phyloP scores from a whole-genome alignment of 2,888 invertebrate genomes.

The Eristalinus sepulchralis region DNA sequence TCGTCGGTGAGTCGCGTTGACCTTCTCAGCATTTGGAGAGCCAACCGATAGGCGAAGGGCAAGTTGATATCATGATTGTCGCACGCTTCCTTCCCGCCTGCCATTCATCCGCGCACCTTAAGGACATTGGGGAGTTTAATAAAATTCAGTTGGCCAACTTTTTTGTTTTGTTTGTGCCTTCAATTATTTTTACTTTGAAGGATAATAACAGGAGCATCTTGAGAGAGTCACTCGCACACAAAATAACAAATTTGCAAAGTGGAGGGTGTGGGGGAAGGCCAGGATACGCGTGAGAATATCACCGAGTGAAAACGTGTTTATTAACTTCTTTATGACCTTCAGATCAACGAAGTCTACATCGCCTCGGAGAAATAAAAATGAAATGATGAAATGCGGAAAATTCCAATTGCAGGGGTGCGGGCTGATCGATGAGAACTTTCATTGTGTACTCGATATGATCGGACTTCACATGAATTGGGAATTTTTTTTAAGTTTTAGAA shows the following conservation, averaged over 20 bases:
- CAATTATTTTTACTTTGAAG: slow-evolving; percentile 33
- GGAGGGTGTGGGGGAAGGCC: background rate
- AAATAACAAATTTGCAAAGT: background rate
- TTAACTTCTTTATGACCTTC: slow-evolving; percentile 25
- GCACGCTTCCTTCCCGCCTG: background rate
- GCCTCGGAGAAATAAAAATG: too few relatives aligned
- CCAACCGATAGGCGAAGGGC: too few relatives aligned
- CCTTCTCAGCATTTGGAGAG: slow-evolving; percentile 1
- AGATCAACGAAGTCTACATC: background rate
- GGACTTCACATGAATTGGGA: background rate
- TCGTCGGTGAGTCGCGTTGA: background rate
- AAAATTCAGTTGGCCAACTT: slow-evolving; percentile 4
- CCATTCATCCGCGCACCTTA: background rate
- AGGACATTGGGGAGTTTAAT: slow-evolving; percentile 44
- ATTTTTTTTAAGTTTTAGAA: too few relatives aligned
- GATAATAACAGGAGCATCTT: slow-evolving; percentile 54
- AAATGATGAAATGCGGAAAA: background rate
- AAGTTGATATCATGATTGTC: background rate
- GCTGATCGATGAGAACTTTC: background rate
- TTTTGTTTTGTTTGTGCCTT: slow-evolving; percentile 3
- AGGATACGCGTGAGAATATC: background rate
- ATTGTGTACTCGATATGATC: background rate
- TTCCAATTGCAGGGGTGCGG: background rate
- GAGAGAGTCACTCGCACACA: background rate
- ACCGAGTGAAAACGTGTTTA: slow-evolving; percentile 24